phyloP scores from a whole-genome alignment of 2,113 vertebrate genomes.

The Isurus oxyrinchus region DNA sequence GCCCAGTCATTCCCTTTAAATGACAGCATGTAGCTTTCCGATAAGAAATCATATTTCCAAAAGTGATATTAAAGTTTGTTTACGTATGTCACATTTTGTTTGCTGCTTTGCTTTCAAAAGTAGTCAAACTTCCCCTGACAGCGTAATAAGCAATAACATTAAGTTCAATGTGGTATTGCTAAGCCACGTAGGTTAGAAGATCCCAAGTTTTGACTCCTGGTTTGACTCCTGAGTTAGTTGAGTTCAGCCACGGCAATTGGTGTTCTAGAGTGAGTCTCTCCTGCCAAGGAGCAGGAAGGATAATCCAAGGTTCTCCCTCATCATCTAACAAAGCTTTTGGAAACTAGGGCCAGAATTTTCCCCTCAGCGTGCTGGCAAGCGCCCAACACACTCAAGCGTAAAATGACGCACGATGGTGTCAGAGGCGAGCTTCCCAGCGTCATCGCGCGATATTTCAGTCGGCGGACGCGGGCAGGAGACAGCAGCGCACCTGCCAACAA shows the following conservation, averaged over 20 bases:
- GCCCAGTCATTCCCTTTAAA: not conserved
- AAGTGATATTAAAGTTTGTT: not conserved
- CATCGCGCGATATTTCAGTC: too few relatives aligned
- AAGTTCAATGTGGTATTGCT: not conserved
- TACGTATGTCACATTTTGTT: not conserved
- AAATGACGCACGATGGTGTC: too few relatives aligned
- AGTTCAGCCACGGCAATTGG: not conserved
- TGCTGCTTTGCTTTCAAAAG: not conserved
- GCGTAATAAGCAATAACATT: too few relatives aligned
- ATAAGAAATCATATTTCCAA: not conserved
- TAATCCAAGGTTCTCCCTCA: not conserved
- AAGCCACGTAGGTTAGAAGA: not conserved
- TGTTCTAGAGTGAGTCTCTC: not conserved
- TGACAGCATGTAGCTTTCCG: not conserved
- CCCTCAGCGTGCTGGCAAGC: too few relatives aligned
- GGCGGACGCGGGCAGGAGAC: too few relatives aligned
- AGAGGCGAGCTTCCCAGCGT: too few relatives aligned
- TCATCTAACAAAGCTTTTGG: not conserved
- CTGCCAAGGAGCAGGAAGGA: not conserved
- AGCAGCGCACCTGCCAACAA: too few relatives aligned
- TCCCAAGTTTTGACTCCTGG: not conserved
- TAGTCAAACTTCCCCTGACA: not conserved
- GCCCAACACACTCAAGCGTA: too few relatives aligned
- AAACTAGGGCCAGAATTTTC: not conserved
- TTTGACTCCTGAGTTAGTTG: not conserved